Base-by-base conservation (phyloP, 2,113 vertebrate species). In the Mustela nigripes region DNA sequence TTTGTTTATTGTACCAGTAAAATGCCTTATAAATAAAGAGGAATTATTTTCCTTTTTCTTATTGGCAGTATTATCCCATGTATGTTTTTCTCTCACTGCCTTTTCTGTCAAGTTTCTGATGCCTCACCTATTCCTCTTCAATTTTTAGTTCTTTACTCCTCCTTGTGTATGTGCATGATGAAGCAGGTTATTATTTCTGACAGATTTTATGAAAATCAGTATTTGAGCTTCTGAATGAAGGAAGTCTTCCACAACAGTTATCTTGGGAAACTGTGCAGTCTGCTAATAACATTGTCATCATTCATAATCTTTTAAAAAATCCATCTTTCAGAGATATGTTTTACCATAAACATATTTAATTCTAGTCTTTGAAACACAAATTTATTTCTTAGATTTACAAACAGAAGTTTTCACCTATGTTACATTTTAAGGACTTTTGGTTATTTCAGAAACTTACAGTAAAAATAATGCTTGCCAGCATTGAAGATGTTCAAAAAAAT, bases 301-400 rank as follows among this genome's bases (percentile, higher is more conserved):
- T 39, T 88, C 9, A 31, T 88, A 19, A 56, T 7, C 19, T 71
- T 74, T 91, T 21, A n/a, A 78, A 91, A 62, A 79, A 65, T 53
- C 6, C 45, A 31, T 84, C n/a, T 22, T 91, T 80, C 12, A 80
- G 14, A 74, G 39, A 36, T 26, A 56, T 12, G 4, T 31, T 88
- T 36, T 82, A 12, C 5, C 7, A 26, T 45, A 69, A 85, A 31
- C 36, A 67, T 10, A 81, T 76, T 71, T 36, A 67, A 53, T 96
- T 89, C 69, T 56, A 36, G 74, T 92, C 82, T 84, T 80, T 12
- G 31, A 67, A 95, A 79, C 10, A 48, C 48, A 67, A 73, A 92
- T 73, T 39, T 21, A 28, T 71, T 85, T 92, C 24, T 39, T 45
- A 93, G 12, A 84, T 56, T 90, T 76, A 69, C 89, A 42, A 89